A percentile compares a stretch with the other conserved stretches of the same genome.
phyloP scores from a whole-genome alignment of 2,888 invertebrate species.

The Abrostola tripartita region DNA sequence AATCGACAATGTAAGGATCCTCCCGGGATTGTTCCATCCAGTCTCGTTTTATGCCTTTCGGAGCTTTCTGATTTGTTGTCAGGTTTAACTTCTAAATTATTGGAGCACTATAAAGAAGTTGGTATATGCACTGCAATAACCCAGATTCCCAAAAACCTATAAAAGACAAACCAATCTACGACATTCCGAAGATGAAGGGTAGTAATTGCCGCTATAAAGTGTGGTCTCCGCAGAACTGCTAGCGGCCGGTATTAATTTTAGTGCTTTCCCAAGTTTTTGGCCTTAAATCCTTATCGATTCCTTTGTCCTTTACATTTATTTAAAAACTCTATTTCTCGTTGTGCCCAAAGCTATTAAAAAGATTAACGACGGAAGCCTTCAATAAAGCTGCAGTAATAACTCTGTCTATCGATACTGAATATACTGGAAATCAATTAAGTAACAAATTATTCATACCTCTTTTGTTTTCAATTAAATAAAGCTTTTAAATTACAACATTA shows the following conservation, averaged over 20 bases:
- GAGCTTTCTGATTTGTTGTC: conserved; percentile 35
- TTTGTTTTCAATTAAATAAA: conserved; percentile 15
- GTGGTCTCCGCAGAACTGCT: conserved; percentile 79
- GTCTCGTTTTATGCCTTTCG: conserved; percentile 27
- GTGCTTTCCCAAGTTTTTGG: conserved; percentile 77
- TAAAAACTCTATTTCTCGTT: conserved; percentile 72
- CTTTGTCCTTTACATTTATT: conserved; percentile 72
- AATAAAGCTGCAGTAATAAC: conserved; percentile 52
- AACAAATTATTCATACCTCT: conserved; percentile 13
- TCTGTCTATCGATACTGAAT: conserved; percentile 17
- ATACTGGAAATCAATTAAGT: conserved; percentile 16
- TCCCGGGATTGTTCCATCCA: conserved; percentile 17
- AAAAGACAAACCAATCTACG: conserved; percentile 82
- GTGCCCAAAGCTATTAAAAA: conserved; percentile 71
- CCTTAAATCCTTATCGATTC: conserved; percentile 76
- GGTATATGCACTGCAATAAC: conserved; percentile 74
- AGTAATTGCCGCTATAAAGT: conserved; percentile 84
- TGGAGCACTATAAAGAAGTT: conserved; percentile 61
- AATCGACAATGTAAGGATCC: conserved; percentile 17
- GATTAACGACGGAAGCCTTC: conserved; percentile 65
- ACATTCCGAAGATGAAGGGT: conserved; percentile 82
- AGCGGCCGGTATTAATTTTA: conserved; percentile 82
- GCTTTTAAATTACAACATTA: conserved; percentile 29
- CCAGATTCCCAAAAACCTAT: conserved; percentile 75
- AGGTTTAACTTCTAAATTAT: conserved; percentile 49